Evolutionary conservation across 2,797 vertebrate genomes (phyloP).

Genomic region (Coranthus polyacanthus): DNA sequence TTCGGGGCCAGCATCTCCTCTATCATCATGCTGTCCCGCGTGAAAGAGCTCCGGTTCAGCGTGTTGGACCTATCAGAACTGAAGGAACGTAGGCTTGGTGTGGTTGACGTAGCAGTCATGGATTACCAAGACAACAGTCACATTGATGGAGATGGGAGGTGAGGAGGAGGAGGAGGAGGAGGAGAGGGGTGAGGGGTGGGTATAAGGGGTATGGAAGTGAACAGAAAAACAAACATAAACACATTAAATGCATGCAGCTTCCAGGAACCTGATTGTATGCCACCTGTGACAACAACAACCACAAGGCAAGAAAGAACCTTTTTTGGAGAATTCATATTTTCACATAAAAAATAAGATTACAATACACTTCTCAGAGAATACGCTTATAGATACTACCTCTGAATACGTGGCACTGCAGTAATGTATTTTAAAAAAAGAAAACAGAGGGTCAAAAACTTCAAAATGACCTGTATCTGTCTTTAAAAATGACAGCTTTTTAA

Average conservation of each 20-base stretch:
- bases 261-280: conserved; percentile 87
- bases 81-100: conserved; percentile 97
- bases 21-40: conserved; percentile 97
- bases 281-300: conserved; percentile 54
- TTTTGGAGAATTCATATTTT: neutral
- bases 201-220: conserved; percentile 59
- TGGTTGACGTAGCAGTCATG: conserved; percentile 67
- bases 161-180: conserved; percentile 21
- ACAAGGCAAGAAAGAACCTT: conserved; percentile 15
- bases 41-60: conserved; percentile 95
- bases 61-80: conserved; percentile 99
- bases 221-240: conserved; percentile 81
- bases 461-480: neutral
- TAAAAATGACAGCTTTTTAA: neutral
- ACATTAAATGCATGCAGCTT: conserved; percentile 98
- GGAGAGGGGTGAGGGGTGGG: conserved; percentile 3
- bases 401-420: no score
- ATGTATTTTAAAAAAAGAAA: neutral
- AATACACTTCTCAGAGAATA: no score
- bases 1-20: conserved; percentile 93
- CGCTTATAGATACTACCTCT: no score
- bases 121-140: conserved; percentile 82
- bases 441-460: neutral
- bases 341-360: no score
- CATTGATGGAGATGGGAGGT: conserved; percentile 69